Evolutionary conservation across 2,888 invertebrate species (phyloP).

Genomic region (Eupithecia subfuscata): DNA sequence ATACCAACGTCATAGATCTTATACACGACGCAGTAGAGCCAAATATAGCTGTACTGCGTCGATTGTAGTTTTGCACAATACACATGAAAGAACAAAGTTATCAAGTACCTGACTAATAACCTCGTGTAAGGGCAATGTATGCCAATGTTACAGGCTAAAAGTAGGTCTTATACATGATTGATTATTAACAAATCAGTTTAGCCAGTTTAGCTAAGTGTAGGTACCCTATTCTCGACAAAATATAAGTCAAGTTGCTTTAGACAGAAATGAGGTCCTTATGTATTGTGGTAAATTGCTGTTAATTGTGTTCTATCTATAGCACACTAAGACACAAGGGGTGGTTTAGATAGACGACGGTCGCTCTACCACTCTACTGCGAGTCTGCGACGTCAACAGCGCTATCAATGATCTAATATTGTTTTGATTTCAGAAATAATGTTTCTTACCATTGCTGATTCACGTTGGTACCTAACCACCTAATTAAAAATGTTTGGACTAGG

Average conservation of each 20-base stretch:
- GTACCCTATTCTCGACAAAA: not conserved
- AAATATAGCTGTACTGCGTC: not conserved
- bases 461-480: not conserved
- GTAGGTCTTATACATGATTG: not conserved
- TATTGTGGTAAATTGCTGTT: not conserved
- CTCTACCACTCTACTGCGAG: not conserved
- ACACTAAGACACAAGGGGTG: not conserved
- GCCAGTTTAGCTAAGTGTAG: not conserved
- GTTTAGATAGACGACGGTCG: not conserved
- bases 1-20: not conserved
- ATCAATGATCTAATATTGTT: not conserved
- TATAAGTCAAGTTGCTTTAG: not conserved
- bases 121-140: not conserved
- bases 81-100: not conserved
- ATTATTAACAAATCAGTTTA: not conserved
- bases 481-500: not conserved
- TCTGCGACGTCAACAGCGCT: not conserved
- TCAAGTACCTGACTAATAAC: not conserved
- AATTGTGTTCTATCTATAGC: not conserved
- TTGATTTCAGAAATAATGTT: not conserved
- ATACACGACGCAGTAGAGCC: not conserved
- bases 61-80: not conserved
- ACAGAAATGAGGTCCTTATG: not conserved
- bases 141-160: not conserved
- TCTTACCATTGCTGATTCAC: not conserved